Evolutionary conservation across 2,888 invertebrate genomes (phyloP), one percentile per base, ranked within the genome.

Genomic region (Hemistola chrysoprasaria): DNA sequence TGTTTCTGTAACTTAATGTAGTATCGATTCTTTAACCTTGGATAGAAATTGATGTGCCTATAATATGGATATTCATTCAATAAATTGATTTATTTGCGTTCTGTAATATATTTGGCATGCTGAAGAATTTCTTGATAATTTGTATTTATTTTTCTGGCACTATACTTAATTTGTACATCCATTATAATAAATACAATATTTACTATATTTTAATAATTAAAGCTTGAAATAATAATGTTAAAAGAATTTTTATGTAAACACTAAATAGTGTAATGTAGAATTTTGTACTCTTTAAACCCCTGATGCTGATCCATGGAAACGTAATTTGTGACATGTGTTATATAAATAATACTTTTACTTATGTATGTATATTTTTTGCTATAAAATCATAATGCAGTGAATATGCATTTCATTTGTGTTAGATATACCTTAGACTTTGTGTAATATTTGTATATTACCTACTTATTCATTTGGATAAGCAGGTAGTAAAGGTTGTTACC

Each of bases 361-460:
- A 73, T 81, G 76, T 82, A 78, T 87, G 83, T 86, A 86, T 86
- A 82, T 86, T 88, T 80, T 83, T 85, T 86, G 83, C 78, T 86
- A 87, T 87, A 87, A 88, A 88, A 86, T 76, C 77, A 80, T 84
- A 78, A 87, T 85, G 84, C 86, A 85, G 85, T 84, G 75, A 78
- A 63, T 54, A 60, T 59, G 70, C 50, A 69, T 87, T 86, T 85
- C 56, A 78, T 84, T 86, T 75, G 16, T 3, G 16, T 16, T n/a
- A n/a, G n/a, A 16, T 16, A 16, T 16, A 16, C 16, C 16, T 4
- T 3, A 3, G 2, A 16, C 4, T 3, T 16, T 16, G 4, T 16
- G 4, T 16, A 16, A 16, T 3, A 16, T n/a, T n/a, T n/a, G n/a
- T n/a, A n/a, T n/a, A n/a, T n/a, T n/a, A n/a, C n/a, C n/a, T n/a